Evolutionary conservation across 2,797 vertebrate species (phyloP).

Genomic region (Thalassophryne amazonica): DNA sequence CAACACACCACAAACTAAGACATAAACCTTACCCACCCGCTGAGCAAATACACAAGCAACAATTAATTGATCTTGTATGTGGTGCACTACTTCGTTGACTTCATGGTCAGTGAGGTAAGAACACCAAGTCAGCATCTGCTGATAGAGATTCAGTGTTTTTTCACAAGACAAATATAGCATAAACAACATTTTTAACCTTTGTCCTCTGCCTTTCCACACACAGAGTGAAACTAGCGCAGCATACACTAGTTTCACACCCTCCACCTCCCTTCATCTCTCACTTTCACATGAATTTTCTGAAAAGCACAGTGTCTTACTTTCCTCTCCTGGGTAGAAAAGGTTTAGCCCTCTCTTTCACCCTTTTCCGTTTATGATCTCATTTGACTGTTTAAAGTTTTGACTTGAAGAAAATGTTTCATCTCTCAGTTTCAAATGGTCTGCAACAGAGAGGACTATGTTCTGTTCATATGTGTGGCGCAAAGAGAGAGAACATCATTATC

Average conservation of each 20-base stretch:
- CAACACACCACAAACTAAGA: no score
- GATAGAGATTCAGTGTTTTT: not conserved
- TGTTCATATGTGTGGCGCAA: conserved; percentile 2
- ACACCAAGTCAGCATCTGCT: not conserved
- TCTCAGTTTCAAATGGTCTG: conserved; percentile 53
- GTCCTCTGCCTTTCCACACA: not conserved
- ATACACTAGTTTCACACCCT: conserved; percentile 79
- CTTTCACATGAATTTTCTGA: conserved; percentile 35
- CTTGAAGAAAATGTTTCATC: conserved; percentile 39
- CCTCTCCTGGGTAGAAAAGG: conserved; percentile 31
- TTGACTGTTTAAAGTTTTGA: conserved; percentile 55
- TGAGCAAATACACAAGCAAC: no score
- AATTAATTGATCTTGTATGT: no score
- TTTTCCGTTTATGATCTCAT: conserved; percentile 60
- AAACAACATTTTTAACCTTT: not conserved
- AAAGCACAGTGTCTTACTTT: conserved; percentile 13
- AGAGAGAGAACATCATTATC: no score
- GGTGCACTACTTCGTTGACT: no score
- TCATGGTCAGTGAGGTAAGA: not conserved
- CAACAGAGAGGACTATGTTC: not conserved
- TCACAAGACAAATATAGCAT: not conserved
- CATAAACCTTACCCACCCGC: no score
- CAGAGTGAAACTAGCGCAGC: conserved; percentile 9
- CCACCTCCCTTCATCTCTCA: conserved; percentile 11
- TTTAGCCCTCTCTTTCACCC: conserved; percentile 11